Base-by-base conservation (phyloP, 2,797 vertebrate species). In the Crocidura indochinensis region DNA sequence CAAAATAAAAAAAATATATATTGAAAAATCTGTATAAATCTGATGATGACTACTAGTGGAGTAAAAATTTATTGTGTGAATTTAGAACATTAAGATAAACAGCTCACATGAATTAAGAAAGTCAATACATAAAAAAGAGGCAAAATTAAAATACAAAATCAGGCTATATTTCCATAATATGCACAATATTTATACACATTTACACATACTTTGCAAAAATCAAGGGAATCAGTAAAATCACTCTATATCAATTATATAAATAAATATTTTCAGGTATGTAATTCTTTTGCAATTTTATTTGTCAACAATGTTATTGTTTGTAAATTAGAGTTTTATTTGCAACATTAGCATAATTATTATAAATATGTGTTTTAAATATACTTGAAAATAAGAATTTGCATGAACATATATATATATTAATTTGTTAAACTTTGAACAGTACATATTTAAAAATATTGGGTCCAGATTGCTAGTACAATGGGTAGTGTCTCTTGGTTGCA, bases 211-310 rank as follows among this genome's bases (percentile, higher is more conserved):
- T 72, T 79, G 14, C 8, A 44, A 74, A 74, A 65, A 91, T 12
- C 22, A 53, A 53, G 11, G 38, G 17, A 53, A 53, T 53, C 51
- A 53, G 51, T 14, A 53, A 53, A 53, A 53, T 53, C 51, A 53
- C 51, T 14, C 11, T 53, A 53, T 53, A 53, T 53, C 51, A 53
- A 53, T 38, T 53, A 82, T 29, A 81, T 49, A 62, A 26, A 26
- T 69, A 60, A 11, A 67, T 69, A 38, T 27, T 62, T 86, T 89
- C 49, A 89, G 78, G 31, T n/a, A 67, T 8, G 51, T 26, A 26
- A 12, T 75, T 60, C 49, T 82, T 27, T 81, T 24, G 20, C 74
- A 53, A 67, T 29, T 82, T 56, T 89, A 77, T 51, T 83, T 64
- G 64, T 49, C 5, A 69, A 31, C 4, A 71, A 27, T 56, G 49